Conservation (phyloP, 2,797 vertebrate species). For the Champsocephalus esox region DNA sequence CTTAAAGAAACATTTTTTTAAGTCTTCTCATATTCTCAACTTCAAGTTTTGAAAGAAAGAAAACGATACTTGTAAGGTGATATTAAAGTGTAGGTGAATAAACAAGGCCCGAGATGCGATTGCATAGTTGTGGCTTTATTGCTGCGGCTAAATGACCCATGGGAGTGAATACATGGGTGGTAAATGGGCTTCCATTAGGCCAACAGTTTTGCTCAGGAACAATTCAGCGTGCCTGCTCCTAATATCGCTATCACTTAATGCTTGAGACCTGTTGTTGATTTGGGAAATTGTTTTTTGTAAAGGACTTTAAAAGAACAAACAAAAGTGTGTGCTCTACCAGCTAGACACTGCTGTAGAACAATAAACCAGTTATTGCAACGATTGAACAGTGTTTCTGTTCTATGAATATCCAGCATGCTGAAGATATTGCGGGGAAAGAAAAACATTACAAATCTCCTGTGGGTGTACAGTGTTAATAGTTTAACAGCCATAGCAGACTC, state of each 20-base stretch:
- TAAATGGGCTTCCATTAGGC: neutral
- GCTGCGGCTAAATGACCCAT: conserved; percentile 1
- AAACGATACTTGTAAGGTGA: neutral
- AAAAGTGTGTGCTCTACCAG: too few species aligned
- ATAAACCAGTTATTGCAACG: neutral
- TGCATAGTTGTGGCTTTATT: neutral
- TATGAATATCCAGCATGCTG: neutral
- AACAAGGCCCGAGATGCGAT: neutral
- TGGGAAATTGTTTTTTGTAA: too few species aligned
- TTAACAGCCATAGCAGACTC: conserved; percentile 1
- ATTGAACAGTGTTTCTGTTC: neutral
- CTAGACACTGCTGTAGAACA: neutral
- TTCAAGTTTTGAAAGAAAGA: neutral
- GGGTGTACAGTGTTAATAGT: conserved; percentile 13
- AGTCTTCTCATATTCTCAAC: too few species aligned
- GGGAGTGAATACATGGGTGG: neutral
- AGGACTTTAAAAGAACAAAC: too few species aligned
- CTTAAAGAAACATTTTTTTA: too few species aligned
- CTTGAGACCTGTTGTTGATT: neutral
- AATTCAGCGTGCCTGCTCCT: neutral
- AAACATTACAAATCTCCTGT: neutral
- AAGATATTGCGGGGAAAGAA: neutral
- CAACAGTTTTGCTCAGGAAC: neutral
- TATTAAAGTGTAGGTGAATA: neutral
- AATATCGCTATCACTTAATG: neutral